These are phyloP conservation scores for Zaprionus ghesquierei DNA, from an alignment of 1,140 invertebrate genomes.

Conservation along the genomic window DNA sequence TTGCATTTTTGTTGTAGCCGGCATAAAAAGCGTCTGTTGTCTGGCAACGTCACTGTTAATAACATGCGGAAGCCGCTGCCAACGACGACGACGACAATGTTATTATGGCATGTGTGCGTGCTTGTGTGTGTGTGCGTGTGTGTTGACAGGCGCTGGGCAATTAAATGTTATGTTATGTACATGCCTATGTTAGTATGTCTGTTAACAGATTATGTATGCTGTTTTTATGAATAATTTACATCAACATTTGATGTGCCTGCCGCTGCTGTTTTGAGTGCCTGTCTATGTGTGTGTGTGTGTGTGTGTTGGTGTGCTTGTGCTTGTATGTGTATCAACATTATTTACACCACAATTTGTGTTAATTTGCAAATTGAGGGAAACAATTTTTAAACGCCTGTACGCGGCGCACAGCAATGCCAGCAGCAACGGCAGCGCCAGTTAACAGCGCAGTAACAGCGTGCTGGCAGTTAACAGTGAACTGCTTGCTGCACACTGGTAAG, in stretches of 20 bases:
- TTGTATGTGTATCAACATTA: conserved; percentile 30
- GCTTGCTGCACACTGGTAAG: conserved; percentile 20
- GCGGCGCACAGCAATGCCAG: conserved; percentile 38
- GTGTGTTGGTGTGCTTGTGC: not conserved
- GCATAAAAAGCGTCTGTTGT: conserved; percentile 25
- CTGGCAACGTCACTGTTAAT: conserved; percentile 57
- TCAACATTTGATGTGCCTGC: conserved; percentile 8
- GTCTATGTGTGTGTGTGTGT: not conserved
- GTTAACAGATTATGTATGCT: conserved; percentile 1
- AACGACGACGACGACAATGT: too few relatives aligned
- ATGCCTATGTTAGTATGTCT: conserved; percentile 1
- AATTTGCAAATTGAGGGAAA: conserved; percentile 45
- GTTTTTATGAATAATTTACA: conserved; percentile 7
- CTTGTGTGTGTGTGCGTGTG: not conserved
- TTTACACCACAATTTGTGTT: conserved; percentile 25
- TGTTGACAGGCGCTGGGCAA: conserved; percentile 13
- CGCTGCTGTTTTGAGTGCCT: not conserved
- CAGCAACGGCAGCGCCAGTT: not conserved
- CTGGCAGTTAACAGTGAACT: conserved; percentile 23
- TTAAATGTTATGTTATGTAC: conserved; percentile 50
- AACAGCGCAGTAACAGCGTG: not conserved
- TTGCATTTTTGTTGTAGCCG: conserved; percentile 27
- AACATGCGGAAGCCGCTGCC: conserved; percentile 48
- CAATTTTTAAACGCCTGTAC: conserved; percentile 49
- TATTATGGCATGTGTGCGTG: conserved; percentile 3